phyloP scores from a whole-genome alignment of 2,888 invertebrate genomes.

The Sesia apiformis region DNA sequence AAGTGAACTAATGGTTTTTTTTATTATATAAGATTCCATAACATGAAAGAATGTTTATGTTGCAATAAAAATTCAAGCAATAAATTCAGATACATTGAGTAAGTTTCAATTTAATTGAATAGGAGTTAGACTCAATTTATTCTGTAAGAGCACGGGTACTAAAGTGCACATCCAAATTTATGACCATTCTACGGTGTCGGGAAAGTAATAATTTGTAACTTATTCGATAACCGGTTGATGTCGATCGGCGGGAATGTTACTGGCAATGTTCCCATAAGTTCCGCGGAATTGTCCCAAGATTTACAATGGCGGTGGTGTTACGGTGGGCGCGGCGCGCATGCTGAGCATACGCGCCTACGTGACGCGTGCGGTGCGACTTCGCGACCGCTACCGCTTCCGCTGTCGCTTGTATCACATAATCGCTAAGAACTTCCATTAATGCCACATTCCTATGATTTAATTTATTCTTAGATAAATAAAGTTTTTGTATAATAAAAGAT shows the following conservation, averaged over 20 bases:
- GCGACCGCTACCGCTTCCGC: constrained; percentile 1
- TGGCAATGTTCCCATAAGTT: constrained; percentile 47
- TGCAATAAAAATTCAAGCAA: too few relatives aligned
- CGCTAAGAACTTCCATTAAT: too few relatives aligned
- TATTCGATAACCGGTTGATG: constrained; percentile 26
- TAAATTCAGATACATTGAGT: too few relatives aligned
- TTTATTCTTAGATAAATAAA: too few relatives aligned
- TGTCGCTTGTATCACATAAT: neutral
- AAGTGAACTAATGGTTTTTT: too few relatives aligned
- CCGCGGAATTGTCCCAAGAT: constrained; percentile 16
- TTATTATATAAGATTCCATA: too few relatives aligned
- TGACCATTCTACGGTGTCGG: neutral
- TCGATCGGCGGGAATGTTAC: constrained; percentile 29
- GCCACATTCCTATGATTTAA: too few relatives aligned
- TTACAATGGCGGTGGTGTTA: constrained; percentile 37
- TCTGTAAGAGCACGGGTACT: too few relatives aligned
- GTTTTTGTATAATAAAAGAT: too few relatives aligned
- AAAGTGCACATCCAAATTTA: neutral
- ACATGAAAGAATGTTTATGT: too few relatives aligned
- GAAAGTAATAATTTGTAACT: neutral
- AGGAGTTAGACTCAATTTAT: too few relatives aligned
- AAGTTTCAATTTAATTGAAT: too few relatives aligned
- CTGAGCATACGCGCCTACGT: constrained; percentile 5
- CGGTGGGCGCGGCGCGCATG: constrained; percentile 36
- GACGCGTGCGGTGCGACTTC: constrained; percentile 41